Base-by-base conservation (phyloP, 2,888 invertebrate genomes). In the Agrypnus murinus region DNA sequence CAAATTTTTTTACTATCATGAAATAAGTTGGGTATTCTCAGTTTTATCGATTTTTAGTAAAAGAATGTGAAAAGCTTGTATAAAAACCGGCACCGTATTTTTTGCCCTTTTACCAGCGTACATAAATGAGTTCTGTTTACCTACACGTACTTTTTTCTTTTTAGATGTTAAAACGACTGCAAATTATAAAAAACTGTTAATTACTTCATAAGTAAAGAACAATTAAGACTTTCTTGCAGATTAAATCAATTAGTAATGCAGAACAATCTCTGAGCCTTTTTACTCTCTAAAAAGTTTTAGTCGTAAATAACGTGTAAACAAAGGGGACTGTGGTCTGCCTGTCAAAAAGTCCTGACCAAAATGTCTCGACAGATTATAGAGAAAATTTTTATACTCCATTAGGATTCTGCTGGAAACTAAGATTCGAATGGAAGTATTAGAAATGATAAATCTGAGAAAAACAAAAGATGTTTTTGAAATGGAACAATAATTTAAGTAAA, bases 351-450 rank as follows among this genome's bases (percentile, higher is more conserved):
- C 15, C 36, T 55, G 55, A 36, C 55, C 34, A 36, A 36, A 55
- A 55, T 17, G 38, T 36, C 55, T 50, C 15, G 34, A 36, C 38
- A 55, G 55, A 55, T 55, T 55, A 36, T 12, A 17, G 31, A n/a
- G 38, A 55, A 55, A 55, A 55, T 55, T 55, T 50, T 55, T 55
- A 55, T 55, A 55, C 17, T 10, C 55, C 32, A 55, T 55, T 55
- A 55, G 55, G 38, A 36, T 55, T 34, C 36, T 36, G 55, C 55
- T 12, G 14, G 31, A 15, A 36, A 19, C 38, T 12, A 15, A 36
- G 55, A 17, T 55, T 55, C 12, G 55, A 50, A 19, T 31, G 50
- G 32, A 50, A 46, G 19, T 50, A 31, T 50, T 50, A 50, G 19
- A 31, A 31, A 31, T 31, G 50, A 50, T 50, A 50, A 50, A 50